These are phyloP conservation scores for Drosophila austrosaltans DNA, from an alignment of 2,888 invertebrate species.

Conservation along the genomic window DNA sequence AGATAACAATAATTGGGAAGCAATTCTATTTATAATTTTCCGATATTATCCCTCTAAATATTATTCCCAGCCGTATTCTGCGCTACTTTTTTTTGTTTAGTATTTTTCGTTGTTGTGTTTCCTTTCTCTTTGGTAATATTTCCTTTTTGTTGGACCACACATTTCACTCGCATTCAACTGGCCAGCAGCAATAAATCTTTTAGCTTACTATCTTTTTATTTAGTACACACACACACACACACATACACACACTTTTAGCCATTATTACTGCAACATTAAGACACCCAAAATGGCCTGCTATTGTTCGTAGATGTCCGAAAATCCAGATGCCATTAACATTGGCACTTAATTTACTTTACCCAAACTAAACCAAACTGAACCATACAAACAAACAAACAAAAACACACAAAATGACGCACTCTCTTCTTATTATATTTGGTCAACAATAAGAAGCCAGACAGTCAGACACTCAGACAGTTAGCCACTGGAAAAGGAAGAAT, in stretches of 20 bases:
- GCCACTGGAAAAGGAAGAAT: slow-evolving; percentile 32
- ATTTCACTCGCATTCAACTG: slow-evolving; percentile 37
- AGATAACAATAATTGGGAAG: too few relatives aligned
- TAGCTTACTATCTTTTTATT: slow-evolving; percentile 57
- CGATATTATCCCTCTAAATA: too few relatives aligned
- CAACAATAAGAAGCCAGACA: slow-evolving; percentile 59
- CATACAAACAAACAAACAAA: slow-evolving; percentile 43
- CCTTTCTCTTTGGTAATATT: slow-evolving; percentile 1
- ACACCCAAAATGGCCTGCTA: slow-evolving; percentile 72
- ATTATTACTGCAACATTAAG: slow-evolving; percentile 74
- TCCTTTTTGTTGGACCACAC: slow-evolving; percentile 27
- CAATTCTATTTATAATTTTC: too few relatives aligned
- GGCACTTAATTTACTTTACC: slow-evolving; percentile 78
- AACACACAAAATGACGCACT: slow-evolving; percentile 66
- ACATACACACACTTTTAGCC: slow-evolving; percentile 66
- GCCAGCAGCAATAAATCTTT: slow-evolving; percentile 69
- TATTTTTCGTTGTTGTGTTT: not conserved
- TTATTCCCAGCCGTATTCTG: too few relatives aligned
- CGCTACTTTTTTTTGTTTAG: not conserved
- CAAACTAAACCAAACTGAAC: slow-evolving; percentile 57
- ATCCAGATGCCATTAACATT: slow-evolving; percentile 79
- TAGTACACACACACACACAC: slow-evolving; percentile 1
- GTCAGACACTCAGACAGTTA: too few relatives aligned
- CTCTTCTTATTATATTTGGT: slow-evolving; percentile 75
- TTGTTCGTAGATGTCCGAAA: slow-evolving; percentile 55